Base-by-base conservation (phyloP, 1,140 invertebrate species). In the Danaus melanippus region DNA sequence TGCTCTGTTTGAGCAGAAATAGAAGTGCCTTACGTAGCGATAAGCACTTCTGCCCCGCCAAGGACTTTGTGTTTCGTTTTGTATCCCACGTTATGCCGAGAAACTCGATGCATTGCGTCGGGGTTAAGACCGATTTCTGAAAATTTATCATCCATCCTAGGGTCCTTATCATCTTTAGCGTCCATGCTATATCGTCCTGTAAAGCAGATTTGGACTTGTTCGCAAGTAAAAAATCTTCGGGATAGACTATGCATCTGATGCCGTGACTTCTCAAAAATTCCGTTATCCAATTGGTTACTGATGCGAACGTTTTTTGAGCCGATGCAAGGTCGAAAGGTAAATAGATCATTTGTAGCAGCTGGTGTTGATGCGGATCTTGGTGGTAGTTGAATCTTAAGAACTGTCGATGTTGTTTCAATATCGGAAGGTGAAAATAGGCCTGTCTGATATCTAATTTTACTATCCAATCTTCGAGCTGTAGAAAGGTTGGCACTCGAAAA, bases 81-180 rank as follows among this genome's bases (percentile, higher is more conserved):
- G 71, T 73, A 58, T 81, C 55, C 74, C 77, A 80, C 8, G 46
- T 54, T 8, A 80, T 54, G 9, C 76, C 75, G 6, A 80, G 60
- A 59, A 66, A 79, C 21, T 75, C 67, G 0, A 78, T 10, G 50
- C 43, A n/a, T 50, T 67, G 66, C 10, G 50, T 58, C 46, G 76
- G 79, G 41, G 39, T 44, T n/a, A 75, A 41, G 12, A 70, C 52
- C 48, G 69, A 71, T 41, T 79, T 79, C 2, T 58, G 11, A 42
- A 50, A 50, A 55, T 82, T 79, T 8, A 79, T 58, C 12, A 48
- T 60, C 74, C 76, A 79, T 0, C 69, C 69, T 8, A 79, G 58
- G 6, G 10, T 9, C 45, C 56, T 47, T 50, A 67, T 11, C 1
- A 56, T 12, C 0, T 58, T 41, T 12, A 69, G n/a, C 0, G 46